These are phyloP conservation scores for Parnassius apollo DNA, from an alignment of 2,888 invertebrate species.

Conservation along the genomic window DNA sequence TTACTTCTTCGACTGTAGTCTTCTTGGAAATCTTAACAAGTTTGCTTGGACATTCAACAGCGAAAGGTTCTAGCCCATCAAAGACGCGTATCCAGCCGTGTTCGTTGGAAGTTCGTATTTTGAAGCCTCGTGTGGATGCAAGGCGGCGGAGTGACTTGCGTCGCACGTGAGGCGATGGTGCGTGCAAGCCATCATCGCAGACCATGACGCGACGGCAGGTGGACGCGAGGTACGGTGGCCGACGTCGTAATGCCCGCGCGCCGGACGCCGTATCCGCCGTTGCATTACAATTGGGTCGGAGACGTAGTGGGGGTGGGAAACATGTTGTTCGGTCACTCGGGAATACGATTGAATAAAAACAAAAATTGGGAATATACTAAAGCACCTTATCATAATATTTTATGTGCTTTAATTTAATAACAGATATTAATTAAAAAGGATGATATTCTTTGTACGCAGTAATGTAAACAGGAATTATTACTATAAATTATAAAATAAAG, in stretches of 20 bases:
- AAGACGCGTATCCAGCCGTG: constrained; percentile 84
- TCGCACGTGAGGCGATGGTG: constrained; percentile 71
- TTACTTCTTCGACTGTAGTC: constrained; percentile 78
- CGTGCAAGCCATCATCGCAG: constrained; percentile 72
- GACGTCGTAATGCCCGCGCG: constrained; percentile 51
- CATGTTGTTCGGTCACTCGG: constrained; percentile 72
- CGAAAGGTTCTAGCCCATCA: constrained; percentile 77
- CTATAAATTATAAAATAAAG: not conserved
- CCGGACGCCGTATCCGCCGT: constrained; percentile 60
- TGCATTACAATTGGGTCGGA: constrained; percentile 77
- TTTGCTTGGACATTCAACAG: constrained; percentile 75
- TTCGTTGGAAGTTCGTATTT: constrained; percentile 51
- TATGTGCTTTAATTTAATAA: not conserved
- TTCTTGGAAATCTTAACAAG: constrained; percentile 81
- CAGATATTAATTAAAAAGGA: not conserved
- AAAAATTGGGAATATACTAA: constrained; percentile 40
- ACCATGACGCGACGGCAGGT: constrained; percentile 62
- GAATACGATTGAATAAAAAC: constrained; percentile 59
- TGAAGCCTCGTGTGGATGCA: constrained; percentile 76
- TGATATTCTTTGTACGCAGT: not conserved
- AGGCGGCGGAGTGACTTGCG: constrained; percentile 75
- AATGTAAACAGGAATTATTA: not conserved
- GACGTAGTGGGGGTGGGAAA: constrained; percentile 77
- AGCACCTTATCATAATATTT: constrained; percentile 1
- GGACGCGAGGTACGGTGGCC: constrained; percentile 52